Percentiles rank a stretch among this genome's conserved stretches.
Evolutionary conservation across 2,888 invertebrate genomes (phyloP).

Genomic region (Calephelis perditalis): DNA sequence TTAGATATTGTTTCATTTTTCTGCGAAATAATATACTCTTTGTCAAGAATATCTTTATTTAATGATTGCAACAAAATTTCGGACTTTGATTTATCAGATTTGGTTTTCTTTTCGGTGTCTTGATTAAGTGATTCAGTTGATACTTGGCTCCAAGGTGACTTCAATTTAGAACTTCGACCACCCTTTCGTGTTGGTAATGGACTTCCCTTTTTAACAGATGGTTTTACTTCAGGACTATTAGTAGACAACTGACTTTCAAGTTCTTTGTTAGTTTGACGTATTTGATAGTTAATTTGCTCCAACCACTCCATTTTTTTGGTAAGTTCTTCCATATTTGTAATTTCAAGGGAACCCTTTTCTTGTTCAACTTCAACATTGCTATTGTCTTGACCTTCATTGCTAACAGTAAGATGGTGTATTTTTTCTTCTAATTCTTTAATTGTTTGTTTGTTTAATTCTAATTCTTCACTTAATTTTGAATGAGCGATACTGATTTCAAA

Average conservation of each 20-base stretch:
- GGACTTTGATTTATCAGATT: conserved; percentile 53
- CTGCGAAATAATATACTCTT: conserved; percentile 60
- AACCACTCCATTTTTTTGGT: conserved; percentile 72
- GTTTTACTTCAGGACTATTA: conserved; percentile 47
- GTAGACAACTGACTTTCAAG: conserved; percentile 70
- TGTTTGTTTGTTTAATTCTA: conserved; percentile 68
- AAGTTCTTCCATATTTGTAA: conserved; percentile 59
- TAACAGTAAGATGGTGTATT: conserved; percentile 41
- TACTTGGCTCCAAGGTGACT: conserved; percentile 68
- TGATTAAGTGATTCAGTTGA: conserved; percentile 56
- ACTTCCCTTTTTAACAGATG: conserved; percentile 56
- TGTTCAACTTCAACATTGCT: conserved; percentile 64
- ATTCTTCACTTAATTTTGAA: conserved; percentile 73
- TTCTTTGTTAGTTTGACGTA: conserved; percentile 73
- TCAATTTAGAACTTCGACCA: conserved; percentile 59
- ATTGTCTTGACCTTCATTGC: conserved; percentile 26
- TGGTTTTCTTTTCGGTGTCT: conserved; percentile 60
- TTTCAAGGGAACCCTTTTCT: conserved; percentile 78
- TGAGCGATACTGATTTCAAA: conserved; percentile 73
- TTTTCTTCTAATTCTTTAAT: conserved; percentile 54
- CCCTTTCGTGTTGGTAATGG: conserved; percentile 61
- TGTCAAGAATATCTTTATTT: conserved; percentile 69
- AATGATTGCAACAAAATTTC: conserved; percentile 63
- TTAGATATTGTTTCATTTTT: conserved; percentile 64
- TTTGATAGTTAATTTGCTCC: conserved; percentile 70